Evolutionary conservation across 1,140 invertebrate genomes (phyloP).

Genomic region (Saccostrea echinata): DNA sequence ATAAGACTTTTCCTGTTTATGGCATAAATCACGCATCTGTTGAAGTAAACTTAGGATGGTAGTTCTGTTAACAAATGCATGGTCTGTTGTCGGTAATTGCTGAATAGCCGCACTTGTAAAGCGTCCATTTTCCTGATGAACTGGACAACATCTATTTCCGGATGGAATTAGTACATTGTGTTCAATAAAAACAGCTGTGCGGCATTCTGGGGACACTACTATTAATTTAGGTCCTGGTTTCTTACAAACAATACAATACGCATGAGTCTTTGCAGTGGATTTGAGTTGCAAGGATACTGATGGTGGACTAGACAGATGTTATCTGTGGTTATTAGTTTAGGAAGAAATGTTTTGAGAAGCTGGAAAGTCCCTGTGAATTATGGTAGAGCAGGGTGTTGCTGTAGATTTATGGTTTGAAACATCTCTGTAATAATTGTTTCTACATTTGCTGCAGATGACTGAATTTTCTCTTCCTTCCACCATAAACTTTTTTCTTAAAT

Average conservation of each 20-base stretch:
- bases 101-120: conserved; percentile 14
- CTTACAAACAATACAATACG: conserved; percentile 41
- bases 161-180: conserved; percentile 38
- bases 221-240: conserved; percentile 37
- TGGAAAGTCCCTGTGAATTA: background rate
- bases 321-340: background rate
- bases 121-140: conserved; percentile 10
- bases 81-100: conserved; percentile 18
- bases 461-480: background rate
- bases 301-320: conserved; percentile 7
- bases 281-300: background rate
- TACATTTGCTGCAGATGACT: conserved; percentile 3
- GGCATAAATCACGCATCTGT: background rate
- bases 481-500: conserved; percentile 31
- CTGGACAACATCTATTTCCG: conserved; percentile 44
- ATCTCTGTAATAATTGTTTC: conserved; percentile 25
- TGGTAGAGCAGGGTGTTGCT: background rate
- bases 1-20: background rate
- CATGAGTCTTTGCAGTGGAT: conserved; percentile 35
- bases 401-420: background rate
- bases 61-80: conserved; percentile 41
- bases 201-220: conserved; percentile 13
- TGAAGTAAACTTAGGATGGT: conserved; percentile 38
- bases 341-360: too few relatives aligned
- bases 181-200: background rate